Conservation (phyloP, 2,113 vertebrate species). For the Coptodon bakossiorum region DNA sequence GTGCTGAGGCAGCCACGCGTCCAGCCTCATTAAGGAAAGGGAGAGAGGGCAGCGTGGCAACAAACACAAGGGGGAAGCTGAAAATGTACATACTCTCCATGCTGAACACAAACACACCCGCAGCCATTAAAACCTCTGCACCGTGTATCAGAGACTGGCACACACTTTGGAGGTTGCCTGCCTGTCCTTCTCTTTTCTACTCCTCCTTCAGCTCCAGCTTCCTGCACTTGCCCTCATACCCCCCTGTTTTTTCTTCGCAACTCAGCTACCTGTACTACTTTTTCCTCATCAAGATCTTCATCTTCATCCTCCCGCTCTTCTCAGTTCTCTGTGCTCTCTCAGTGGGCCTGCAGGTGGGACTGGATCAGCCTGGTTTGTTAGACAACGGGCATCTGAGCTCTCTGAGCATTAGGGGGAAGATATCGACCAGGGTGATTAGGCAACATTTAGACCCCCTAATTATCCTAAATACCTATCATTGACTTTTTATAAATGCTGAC, state of each 20-base stretch:
- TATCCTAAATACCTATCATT: not conserved
- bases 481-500: conserved; percentile 16
- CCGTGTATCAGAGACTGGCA: conserved; percentile 5
- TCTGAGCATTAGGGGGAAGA: conserved; percentile 10
- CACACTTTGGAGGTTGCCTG: conserved; percentile 1
- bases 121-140: not conserved
- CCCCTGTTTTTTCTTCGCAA: not conserved
- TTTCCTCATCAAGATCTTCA: not conserved
- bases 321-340: not conserved
- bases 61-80: conserved; percentile 51
- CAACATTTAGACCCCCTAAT: conserved; percentile 25
- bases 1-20: conserved; percentile 64
- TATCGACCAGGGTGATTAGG: conserved; percentile 9
- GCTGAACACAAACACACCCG: conserved; percentile 40
- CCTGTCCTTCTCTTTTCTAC: not conserved
- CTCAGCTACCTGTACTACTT: not conserved
- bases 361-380: not conserved
- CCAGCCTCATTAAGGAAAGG: conserved; percentile 66
- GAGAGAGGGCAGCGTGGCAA: conserved; percentile 52
- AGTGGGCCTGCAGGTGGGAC: not conserved
- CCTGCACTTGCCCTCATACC: not conserved
- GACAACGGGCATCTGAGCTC: not conserved
- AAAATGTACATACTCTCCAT: conserved; percentile 30
- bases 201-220: not conserved
- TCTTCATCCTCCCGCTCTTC: not conserved